A percentile compares a stretch with the other conserved stretches of the same genome.
phyloP scores from a whole-genome alignment of 1,140 invertebrate species.

The Caenorhabditis brenneri region DNA sequence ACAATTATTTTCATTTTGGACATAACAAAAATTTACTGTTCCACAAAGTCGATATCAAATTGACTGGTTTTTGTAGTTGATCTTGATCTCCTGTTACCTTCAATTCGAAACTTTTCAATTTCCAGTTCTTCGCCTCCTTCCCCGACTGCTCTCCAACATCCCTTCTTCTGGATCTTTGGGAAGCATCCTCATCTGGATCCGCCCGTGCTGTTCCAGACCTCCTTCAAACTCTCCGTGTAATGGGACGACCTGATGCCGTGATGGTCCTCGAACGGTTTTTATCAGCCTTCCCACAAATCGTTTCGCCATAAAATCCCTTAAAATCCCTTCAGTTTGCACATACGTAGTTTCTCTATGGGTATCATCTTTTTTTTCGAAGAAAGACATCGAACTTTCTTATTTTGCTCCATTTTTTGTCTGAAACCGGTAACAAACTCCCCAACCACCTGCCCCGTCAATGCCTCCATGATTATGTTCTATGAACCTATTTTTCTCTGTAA shows the following conservation, averaged over 20 bases:
- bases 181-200: slow-evolving; percentile 58
- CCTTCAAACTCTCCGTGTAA: slow-evolving; percentile 66
- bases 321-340: no score
- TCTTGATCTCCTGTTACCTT: no score
- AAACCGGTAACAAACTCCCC: slow-evolving; percentile 9
- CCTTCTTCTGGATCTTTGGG: slow-evolving; percentile 67
- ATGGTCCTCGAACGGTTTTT: slow-evolving; percentile 58
- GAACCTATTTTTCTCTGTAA: background rate
- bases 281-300: slow-evolving; percentile 8
- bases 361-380: background rate
- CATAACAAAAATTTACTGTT: no score
- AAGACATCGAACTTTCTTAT: no score
- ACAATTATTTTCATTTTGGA: no score
- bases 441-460: background rate
- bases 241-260: slow-evolving; percentile 66
- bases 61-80: no score
- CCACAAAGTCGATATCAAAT: no score
- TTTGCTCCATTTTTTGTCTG: background rate
- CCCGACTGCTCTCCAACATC: slow-evolving; percentile 64
- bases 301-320: background rate
- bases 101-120: background rate
- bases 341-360: slow-evolving; percentile 30
- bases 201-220: slow-evolving; percentile 65
- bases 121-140: slow-evolving; percentile 65
- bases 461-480: slow-evolving; percentile 16